A percentile compares a stretch with the other conserved stretches of the same genome.
Evolutionary conservation across 2,888 invertebrate species (phyloP).

Genomic region (Myathropa florea): DNA sequence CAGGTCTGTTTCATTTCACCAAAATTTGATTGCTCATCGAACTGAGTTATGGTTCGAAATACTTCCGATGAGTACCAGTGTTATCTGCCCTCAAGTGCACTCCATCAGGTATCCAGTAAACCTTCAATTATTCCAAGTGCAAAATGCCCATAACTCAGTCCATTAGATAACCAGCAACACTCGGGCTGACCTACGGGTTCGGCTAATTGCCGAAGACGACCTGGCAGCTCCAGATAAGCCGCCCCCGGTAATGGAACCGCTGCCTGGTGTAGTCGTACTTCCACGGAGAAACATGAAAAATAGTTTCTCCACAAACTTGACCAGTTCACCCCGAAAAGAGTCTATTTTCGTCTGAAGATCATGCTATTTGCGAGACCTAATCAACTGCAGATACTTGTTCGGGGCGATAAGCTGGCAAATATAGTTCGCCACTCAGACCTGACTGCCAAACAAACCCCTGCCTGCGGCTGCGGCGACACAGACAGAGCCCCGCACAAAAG

Average conservation of each 20-base stretch:
- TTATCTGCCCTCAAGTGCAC: not conserved
- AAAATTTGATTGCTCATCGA: not conserved
- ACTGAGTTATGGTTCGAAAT: not conserved
- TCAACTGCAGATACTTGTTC: not conserved
- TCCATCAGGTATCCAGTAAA: not conserved
- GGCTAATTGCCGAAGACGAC: not conserved
- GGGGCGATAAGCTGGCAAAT: slow-evolving; percentile 18
- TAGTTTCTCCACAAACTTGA: slow-evolving; percentile 11
- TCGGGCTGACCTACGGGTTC: not conserved
- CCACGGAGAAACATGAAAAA: not conserved
- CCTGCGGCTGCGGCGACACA: not conserved
- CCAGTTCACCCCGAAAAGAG: not conserved
- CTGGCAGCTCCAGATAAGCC: not conserved
- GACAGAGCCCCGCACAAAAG: not conserved
- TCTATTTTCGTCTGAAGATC: not conserved
- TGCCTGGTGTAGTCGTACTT: not conserved
- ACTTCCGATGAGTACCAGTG: not conserved
- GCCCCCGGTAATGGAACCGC: not conserved
- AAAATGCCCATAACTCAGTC: slow-evolving; percentile 37
- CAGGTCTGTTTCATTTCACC: not conserved
- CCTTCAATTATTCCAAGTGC: slow-evolving; percentile 1
- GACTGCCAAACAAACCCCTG: not conserved
- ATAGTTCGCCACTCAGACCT: not conserved
- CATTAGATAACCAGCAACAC: not conserved
- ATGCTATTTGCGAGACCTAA: slow-evolving; percentile 1